Conservation (phyloP, 2,797 vertebrate species). For the Notolepis coatsorum region DNA sequence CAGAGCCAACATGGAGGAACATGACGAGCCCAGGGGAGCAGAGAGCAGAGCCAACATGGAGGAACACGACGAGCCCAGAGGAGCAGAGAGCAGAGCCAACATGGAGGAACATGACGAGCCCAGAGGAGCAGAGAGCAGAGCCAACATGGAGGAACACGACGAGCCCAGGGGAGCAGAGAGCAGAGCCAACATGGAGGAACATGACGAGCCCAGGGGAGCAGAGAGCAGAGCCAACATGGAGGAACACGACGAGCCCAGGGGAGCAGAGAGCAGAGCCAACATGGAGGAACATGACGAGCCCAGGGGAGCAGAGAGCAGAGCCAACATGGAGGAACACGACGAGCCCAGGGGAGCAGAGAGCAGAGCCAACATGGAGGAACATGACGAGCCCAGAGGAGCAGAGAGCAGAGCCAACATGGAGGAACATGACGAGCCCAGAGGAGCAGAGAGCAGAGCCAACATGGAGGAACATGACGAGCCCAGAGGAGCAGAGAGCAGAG, state of each 20-base stretch:
- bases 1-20: conserved; percentile 61
- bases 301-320: no score
- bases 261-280: no score
- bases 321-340: conserved; percentile 53
- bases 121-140: no score
- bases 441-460: conserved; percentile 34
- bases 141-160: conserved; percentile 59
- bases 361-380: no score
- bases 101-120: conserved; percentile 59
- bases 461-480: no score
- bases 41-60: conserved; percentile 61
- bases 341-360: conserved; percentile 40
- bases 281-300: conserved; percentile 59
- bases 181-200: conserved; percentile 61
- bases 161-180: no score
- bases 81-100: no score
- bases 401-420: conserved; percentile 36
- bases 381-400: conserved; percentile 44
- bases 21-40: no score
- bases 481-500: conserved; percentile 40
- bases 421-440: conserved; percentile 48
- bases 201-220: no score
- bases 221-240: conserved; percentile 61
- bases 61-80: no score
- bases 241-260: no score